Evolutionary conservation across 1,140 invertebrate species (phyloP).

Genomic region (Diachasma alloeum): DNA sequence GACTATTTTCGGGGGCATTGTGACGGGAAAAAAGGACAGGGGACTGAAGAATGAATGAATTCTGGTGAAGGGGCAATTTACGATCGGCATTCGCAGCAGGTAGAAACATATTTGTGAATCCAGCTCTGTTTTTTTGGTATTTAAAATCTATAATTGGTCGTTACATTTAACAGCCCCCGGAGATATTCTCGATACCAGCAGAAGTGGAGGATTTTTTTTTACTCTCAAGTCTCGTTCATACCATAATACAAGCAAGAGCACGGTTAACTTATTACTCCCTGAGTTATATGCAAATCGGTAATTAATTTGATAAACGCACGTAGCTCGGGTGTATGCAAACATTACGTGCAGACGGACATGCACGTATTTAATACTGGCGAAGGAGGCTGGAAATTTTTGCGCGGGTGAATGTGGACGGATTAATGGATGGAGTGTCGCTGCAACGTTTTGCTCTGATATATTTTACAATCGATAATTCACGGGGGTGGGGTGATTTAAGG

Average conservation of each 20-base stretch:
- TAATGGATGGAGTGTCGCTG: background rate
- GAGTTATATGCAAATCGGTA: conserved; percentile 35
- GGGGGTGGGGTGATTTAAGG: conserved; percentile 21
- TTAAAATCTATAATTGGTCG: background rate
- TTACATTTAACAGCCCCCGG: background rate
- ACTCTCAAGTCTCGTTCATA: background rate
- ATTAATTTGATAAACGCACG: conserved; percentile 39
- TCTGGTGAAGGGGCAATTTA: background rate
- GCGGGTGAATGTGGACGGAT: background rate
- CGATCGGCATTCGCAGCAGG: background rate
- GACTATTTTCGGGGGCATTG: background rate
- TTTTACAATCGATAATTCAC: conserved; percentile 47
- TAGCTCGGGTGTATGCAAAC: background rate
- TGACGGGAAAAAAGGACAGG: background rate
- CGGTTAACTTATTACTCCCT: conserved; percentile 8
- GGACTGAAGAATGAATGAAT: background rate
- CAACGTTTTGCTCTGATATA: conserved; percentile 1
- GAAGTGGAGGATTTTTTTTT: background rate
- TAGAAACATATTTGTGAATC: background rate
- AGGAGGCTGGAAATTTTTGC: background rate
- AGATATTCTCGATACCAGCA: background rate
- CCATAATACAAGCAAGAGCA: background rate
- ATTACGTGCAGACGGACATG: conserved; percentile 1
- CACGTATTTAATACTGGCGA: background rate
- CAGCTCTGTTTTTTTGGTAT: background rate